Base-by-base conservation (phyloP, 2,797 vertebrate genomes). In the Oreochromis mossambicus region DNA sequence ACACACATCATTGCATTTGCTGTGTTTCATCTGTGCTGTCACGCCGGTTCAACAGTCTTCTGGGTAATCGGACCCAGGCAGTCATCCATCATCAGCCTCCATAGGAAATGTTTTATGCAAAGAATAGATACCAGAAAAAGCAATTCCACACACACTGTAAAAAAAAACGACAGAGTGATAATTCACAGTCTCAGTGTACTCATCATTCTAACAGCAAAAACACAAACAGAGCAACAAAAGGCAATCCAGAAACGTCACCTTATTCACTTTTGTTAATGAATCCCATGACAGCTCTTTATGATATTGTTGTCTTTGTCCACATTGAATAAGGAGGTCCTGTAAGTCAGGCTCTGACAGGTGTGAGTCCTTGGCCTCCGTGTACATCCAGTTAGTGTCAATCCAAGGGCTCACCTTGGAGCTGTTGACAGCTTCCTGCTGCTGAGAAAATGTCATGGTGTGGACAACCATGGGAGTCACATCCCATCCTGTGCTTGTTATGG, bases 21-120 rank as follows among this genome's bases (percentile, higher is more conserved):
- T 43, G 80, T 68, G 84, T 66, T 86, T 56, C 83, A 82, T 89
- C 83, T 86, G 85, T 58, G 88, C 89, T 63, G 83, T 91, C 87
- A 80, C 56, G 75, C 34, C 2, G 3, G 61, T 76, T 90, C 76
- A 75, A 43, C 77, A 17, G n/a, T 81, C 52, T 50, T 83, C 55
- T 14, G 56, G 79, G 78, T 41, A 55, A 34, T 86, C 36, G 3
- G 51, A 86, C 76, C 38, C 4, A 14, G 79, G 82, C 79, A 29
- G 80, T 88, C 80, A 88, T 91, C 70, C 52, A 83, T 91, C 91
- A 85, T 68, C 83, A 17, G 63, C 78, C 54, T 55, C 63, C 29
- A 48, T 52, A 50, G 75, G 77, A 83, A 81, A 79, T 56, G 80
- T 88, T 85, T 87, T 46, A 86, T 85, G 84, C 56, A 85, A 90